Evolutionary conservation across 1,140 invertebrate genomes (phyloP), one percentile per base, ranked within the genome.

Genomic region (Drosophila kepulauana): DNA sequence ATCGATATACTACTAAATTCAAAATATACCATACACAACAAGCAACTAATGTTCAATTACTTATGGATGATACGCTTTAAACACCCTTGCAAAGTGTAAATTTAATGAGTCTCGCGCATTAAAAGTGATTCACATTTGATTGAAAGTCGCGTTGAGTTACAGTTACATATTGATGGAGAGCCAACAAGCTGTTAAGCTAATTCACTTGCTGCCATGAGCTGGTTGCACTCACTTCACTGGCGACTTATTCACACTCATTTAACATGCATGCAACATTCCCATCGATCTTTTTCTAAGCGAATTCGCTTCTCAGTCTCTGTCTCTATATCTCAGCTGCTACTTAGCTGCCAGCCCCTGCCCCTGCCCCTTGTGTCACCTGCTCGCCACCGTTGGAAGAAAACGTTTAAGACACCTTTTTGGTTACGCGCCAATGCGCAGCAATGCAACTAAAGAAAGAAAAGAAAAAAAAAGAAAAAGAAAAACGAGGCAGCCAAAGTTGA

Each of bases 351-450:
- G 57, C 7, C n/a, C 3, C 13, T 43, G 10, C 15, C 13, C 10
- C 38, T 51, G 46, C 15, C 63, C 30, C 30, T 33, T 33, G 30
- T 33, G 30, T 7, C 30, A 20, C 30, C 43, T 35, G 38, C 41
- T 7, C 25, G 57, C 43, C 35, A 3, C 48, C 43, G 52, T 15
- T 75, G 48, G 69, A 52, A 61, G 54, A 62, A 84, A 87, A 82
- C 82, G 82, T 87, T 87, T 87, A 88, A 88, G 84, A 87, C 82
- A 87, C 82, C 82, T 87, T 88, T 84, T 82, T 76, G 54, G 84
- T 82, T 80, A 79, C 77, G 72, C 69, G 63, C 71, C 75, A 82
- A 67, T 85, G 81, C 61, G 69, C 69, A 57, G 79, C 59, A 65
- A 75, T 69, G 69, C 49, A 72, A 66, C 57, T 46, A 64, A 71